These are phyloP conservation scores for Galeopsomyia nigrocyanea DNA, from an alignment of 2,888 invertebrate species.

Conservation along the genomic window DNA sequence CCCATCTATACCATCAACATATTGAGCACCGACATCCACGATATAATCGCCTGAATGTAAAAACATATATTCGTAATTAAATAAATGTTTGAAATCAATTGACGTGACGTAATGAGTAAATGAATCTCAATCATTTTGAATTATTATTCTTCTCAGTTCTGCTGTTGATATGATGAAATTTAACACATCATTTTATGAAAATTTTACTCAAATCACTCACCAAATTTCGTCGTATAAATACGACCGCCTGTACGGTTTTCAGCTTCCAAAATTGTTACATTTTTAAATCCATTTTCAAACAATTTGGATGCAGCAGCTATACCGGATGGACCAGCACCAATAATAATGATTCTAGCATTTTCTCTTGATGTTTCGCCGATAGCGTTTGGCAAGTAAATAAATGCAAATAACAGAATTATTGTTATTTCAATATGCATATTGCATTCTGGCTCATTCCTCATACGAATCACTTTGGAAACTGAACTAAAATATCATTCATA, in stretches of 20 bases:
- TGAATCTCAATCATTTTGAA: too few relatives aligned
- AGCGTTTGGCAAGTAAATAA: background rate
- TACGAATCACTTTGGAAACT: too few relatives aligned
- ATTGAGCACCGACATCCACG: constrained; percentile 57
- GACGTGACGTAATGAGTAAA: too few relatives aligned
- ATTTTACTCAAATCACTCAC: constrained; percentile 55
- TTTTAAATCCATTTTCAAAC: constrained; percentile 66
- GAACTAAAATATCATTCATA: too few relatives aligned
- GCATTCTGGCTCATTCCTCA: too few relatives aligned
- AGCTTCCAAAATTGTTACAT: constrained; percentile 70
- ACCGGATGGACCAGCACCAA: constrained; percentile 73
- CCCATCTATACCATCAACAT: constrained; percentile 54
- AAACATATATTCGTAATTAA: constrained; percentile 1
- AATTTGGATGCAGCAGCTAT: constrained; percentile 70
- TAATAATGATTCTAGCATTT: constrained; percentile 67
- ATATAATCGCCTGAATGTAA: constrained; percentile 48
- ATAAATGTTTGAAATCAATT: background rate
- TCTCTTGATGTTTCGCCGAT: background rate
- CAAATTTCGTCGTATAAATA: constrained; percentile 64
- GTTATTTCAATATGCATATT: too few relatives aligned
- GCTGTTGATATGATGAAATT: too few relatives aligned
- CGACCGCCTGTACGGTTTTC: constrained; percentile 70
- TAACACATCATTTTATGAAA: too few relatives aligned
- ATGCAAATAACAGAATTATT: background rate
- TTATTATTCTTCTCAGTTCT: background rate